A percentile compares a stretch with the other conserved stretches of the same genome.
Evolutionary conservation across 1,140 invertebrate species (phyloP).

Genomic region (Papilio machaon): DNA sequence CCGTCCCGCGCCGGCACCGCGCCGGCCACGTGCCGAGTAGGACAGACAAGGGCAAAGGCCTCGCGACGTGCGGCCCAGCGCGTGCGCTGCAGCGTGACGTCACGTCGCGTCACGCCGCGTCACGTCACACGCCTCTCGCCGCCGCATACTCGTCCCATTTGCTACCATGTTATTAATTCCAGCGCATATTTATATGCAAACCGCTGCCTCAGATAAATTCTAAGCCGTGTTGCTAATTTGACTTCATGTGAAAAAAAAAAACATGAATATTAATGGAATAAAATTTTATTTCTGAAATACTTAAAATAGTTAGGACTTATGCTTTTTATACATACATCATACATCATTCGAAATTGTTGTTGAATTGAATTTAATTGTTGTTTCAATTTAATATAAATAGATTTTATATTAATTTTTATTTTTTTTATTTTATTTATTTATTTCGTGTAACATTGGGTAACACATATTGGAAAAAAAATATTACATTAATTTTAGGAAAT

Average conservation of each 20-base stretch:
- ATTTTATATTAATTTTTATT: too few relatives aligned
- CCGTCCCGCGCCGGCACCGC: not conserved
- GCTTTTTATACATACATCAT: not conserved
- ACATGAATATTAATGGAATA: too few relatives aligned
- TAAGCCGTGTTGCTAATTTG: not conserved
- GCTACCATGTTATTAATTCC: constrained; percentile 15
- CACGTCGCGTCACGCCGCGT: constrained; percentile 31
- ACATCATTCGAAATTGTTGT: too few relatives aligned
- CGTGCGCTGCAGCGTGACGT: constrained; percentile 36
- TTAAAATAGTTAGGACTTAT: not conserved
- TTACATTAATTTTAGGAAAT: too few relatives aligned
- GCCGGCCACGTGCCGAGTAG: not conserved
- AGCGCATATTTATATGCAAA: not conserved
- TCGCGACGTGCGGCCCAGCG: constrained; percentile 37
- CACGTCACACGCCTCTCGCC: constrained; percentile 14
- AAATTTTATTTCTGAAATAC: not conserved
- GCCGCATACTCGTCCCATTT: not conserved
- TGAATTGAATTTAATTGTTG: too few relatives aligned
- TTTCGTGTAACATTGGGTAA: too few relatives aligned
- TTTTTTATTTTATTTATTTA: too few relatives aligned
- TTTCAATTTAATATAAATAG: too few relatives aligned
- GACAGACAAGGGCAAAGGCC: constrained; percentile 9
- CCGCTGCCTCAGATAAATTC: not conserved
- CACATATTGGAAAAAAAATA: too few relatives aligned
- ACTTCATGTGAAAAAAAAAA: not conserved